Conservation (phyloP, 2,797 vertebrate genomes). For the Artibeus jamaicensis region DNA sequence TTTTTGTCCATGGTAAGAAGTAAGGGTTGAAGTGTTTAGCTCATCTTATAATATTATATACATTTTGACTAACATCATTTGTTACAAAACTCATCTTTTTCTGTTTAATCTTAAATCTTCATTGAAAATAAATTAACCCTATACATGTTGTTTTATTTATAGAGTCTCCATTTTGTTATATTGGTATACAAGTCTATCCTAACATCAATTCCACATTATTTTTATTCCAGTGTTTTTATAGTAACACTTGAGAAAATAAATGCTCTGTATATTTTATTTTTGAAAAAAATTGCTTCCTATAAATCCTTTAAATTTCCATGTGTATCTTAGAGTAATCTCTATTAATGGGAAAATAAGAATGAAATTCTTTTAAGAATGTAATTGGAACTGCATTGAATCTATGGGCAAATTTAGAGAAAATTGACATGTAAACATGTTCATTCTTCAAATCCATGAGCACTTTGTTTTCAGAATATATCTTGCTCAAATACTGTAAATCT, state of each 20-base stretch:
- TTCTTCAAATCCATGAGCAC: not conserved
- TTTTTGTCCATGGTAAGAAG: not conserved
- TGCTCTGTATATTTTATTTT: not conserved
- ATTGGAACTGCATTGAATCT: not conserved
- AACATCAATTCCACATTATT: not conserved
- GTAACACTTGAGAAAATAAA: not conserved
- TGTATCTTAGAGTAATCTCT: not conserved
- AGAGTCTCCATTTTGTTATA: not conserved
- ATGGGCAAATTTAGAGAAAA: not conserved
- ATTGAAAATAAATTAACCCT: not conserved
- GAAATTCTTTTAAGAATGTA: not conserved
- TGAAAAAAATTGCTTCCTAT: not conserved
- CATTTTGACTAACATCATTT: not conserved
- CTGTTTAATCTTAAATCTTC: not conserved
- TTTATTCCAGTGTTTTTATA: not conserved
- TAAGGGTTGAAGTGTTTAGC: not conserved
- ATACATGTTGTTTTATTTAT: not conserved
- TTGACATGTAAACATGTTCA: not conserved
- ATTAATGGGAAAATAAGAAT: not conserved
- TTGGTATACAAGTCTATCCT: not conserved
- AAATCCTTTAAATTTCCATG: not conserved
- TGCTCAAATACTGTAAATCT: not conserved
- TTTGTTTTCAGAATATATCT: conserved; percentile 8
- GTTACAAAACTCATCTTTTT: not conserved
- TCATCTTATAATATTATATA: not conserved